Conservation (phyloP, 2,888 invertebrate genomes). For the Leistus spinibarbis region DNA sequence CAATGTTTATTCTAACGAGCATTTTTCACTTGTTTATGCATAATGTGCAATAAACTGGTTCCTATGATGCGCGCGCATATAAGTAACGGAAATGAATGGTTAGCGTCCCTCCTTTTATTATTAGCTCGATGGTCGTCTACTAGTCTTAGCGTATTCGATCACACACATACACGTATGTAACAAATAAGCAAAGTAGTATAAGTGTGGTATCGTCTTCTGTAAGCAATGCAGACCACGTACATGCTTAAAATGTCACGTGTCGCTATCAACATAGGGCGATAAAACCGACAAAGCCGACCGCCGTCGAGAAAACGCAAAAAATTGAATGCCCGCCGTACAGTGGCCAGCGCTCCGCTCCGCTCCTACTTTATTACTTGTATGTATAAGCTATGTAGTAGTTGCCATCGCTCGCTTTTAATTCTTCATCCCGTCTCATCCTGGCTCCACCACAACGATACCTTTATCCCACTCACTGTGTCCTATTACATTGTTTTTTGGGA, state of each 20-base stretch:
- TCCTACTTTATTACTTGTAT: conserved; percentile 8
- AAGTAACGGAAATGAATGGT: too few relatives aligned
- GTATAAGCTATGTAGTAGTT: not conserved
- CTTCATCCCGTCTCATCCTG: not conserved
- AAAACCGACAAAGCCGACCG: conserved; percentile 35
- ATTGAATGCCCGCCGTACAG: not conserved
- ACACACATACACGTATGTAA: not conserved
- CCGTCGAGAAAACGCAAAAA: conserved; percentile 25
- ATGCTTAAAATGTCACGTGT: conserved; percentile 49
- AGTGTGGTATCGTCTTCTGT: conserved; percentile 4
- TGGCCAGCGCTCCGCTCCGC: not conserved
- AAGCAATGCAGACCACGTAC: conserved; percentile 45
- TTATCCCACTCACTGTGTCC: not conserved
- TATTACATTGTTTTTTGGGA: too few relatives aligned
- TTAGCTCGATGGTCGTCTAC: too few relatives aligned
- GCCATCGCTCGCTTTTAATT: conserved; percentile 5
- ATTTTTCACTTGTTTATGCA: too few relatives aligned
- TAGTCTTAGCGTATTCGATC: not conserved
- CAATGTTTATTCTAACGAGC: too few relatives aligned
- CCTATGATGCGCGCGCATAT: too few relatives aligned
- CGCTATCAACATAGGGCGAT: conserved; percentile 47
- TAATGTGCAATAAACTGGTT: too few relatives aligned
- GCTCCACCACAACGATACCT: not conserved
- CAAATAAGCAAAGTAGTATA: conserved; percentile 1
- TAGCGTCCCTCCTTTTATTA: too few relatives aligned